Evolutionary conservation across 2,797 vertebrate species (phyloP), one percentile per base, ranked within the genome.

Genomic region (Gallinago solitaria): DNA sequence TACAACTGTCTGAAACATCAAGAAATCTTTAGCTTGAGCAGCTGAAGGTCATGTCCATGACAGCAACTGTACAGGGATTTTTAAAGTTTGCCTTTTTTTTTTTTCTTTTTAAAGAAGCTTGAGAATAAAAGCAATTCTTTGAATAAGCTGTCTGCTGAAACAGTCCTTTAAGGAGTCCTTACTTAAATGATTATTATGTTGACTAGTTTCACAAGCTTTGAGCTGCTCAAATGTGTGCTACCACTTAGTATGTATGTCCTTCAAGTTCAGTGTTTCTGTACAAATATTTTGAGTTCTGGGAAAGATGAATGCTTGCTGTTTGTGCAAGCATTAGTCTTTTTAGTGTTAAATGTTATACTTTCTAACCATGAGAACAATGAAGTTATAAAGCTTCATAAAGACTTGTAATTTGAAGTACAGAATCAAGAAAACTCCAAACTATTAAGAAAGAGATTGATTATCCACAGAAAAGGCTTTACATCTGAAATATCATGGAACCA

Each of bases 221-320:
- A 50, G 43, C 35, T 69, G 28, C 70, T 86, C 8, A 7, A 56
- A 33, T 70, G 39, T 83, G 9, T 81, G 64, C 61, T 57, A 39
- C 11, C 35, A 45, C 69, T 93, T 86, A 48, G 1, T 51, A 41
- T 16, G 1, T 51, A 41, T 16, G 41, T 84, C 37, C 67, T 95
- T 90, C 74, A 92, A 3, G 25, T 74, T 93, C 78, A 65, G 5
- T 57, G 51, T 89, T 87, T 60, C 75, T 80, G 1, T 77, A 24
- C 14, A 91, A 94, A 76, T 77, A 79, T 60, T 93, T 90, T 92
- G 39, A 89, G 32, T 90, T 79, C 78, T 89, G 64, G 59, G 45
- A 89, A 65, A 89, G 63, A 35, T 0, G 1, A 79, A 56, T 53
- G 35, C 21, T 82, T 79, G 12, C 45, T 69, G 3, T 81, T 91